Evolutionary conservation across 2,888 invertebrate genomes (phyloP), one percentile per base, ranked within the genome.

Genomic region (Sinhomidia bicolor): DNA sequence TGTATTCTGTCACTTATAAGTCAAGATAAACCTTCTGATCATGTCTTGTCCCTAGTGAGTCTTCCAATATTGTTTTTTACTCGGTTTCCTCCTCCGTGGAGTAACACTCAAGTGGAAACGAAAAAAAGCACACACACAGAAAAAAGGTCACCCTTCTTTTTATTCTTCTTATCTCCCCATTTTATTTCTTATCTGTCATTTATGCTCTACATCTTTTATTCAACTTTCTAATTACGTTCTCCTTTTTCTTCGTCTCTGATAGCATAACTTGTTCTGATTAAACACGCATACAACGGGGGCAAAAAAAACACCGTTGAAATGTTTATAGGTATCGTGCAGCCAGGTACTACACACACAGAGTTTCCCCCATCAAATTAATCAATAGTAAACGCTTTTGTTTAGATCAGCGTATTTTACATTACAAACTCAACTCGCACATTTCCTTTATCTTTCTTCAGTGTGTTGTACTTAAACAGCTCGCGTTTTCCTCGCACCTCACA

Each of bases 211-310:
- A 36, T 85, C 76, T 41, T 85, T 85, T 51, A 62, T 51, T 78
- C 62, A 85, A 76, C 78, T 85, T 85, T 44, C 65, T 78, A 85
- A 71, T 74, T 71, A 76, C 47, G 65, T 65, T 44, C 68, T 79
- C 29, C 44, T 54, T 68, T 23, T 71, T 20, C 6, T 23, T 23
- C 9, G 26, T 60, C 14, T 14, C 2, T 1, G 29, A 62, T 62
- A 26, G 29, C 62, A 29, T 62, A 62, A 29, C 29, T 62, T 29
- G 9, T 29, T 54, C 54, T 62, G n/a, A n/a, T n/a, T n/a, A n/a
- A n/a, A n/a, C n/a, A n/a, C 17, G n/a, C 17, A 41, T 41, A 41
- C 51, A 51, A n/a, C n/a, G n/a, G n/a, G n/a, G n/a, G n/a, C n/a
- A n/a, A n/a, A n/a, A n/a, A n/a, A n/a, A n/a, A n/a, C n/a, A n/a